Evolutionary conservation across 2,797 vertebrate genomes (phyloP), one percentile per base, ranked within the genome.

Genomic region (Lindbergichthys nudifrons): DNA sequence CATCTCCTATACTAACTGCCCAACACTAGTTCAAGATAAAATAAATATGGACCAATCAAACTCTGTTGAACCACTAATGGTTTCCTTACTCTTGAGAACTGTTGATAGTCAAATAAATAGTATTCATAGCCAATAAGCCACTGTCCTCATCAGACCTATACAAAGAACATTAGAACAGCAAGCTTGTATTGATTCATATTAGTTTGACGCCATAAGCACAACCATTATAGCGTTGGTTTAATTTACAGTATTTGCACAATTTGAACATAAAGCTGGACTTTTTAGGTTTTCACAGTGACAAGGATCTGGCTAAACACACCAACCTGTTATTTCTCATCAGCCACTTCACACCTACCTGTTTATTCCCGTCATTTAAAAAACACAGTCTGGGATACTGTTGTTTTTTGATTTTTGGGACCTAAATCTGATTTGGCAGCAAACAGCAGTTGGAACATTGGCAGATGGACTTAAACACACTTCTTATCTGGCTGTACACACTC

Each of bases 381-480:
- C 52, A 73, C 65, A 65, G 64, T 68, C 46, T 10, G n/a, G n/a
- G 48, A 65, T 47, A 0, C 11, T 52, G 46, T 41, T 71, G 81
- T 75, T 52, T 43, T 56, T 66, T 50, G 51, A 57, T 65, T 70
- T 45, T 16, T 39, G 18, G 10, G 62, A n/a, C 16, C 60, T 65
- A 65, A 79, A 76, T 89, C 78, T 78, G 48, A 23, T 62, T n/a
- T 65, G 70, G 61, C 70, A 46, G 66, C 26, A 2, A 84, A 65
- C 71, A 77, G 70, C 63, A 76, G 53, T 65, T 62, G 43, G 61
- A 80, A 58, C 51, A 73, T 43, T 76, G 75, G 84, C 89, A 87
- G 85, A 83, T 85, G 83, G 78, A 77, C 75, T 70, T 7, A 42
- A 79, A 73, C 68, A 32, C 12, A 23, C 82, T 68, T 73, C 79